A percentile compares a stretch with the other conserved stretches of the same genome.
Evolutionary conservation across 2,888 invertebrate genomes (phyloP).

Genomic region (Tenthredo livida): DNA sequence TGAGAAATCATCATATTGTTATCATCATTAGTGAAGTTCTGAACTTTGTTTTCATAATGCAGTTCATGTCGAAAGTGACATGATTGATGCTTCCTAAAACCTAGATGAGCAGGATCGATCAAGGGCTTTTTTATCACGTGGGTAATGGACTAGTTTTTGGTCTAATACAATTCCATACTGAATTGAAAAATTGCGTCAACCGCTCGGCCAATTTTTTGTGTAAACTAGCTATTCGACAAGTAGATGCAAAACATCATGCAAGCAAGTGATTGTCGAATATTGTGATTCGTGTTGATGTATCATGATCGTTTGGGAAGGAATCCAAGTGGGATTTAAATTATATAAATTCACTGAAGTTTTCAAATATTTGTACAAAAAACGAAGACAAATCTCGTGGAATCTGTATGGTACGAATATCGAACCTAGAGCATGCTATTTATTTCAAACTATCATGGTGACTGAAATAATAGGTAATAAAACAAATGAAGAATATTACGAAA

Average conservation of each 20-base stretch:
- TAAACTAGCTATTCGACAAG: slow-evolving; percentile 38
- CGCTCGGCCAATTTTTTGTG: slow-evolving; percentile 36
- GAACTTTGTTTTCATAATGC: neutral
- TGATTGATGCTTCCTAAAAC: neutral
- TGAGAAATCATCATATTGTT: neutral
- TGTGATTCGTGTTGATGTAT: slow-evolving; percentile 44
- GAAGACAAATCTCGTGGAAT: slow-evolving; percentile 9
- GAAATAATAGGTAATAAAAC: neutral
- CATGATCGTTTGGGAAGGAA: slow-evolving; percentile 33
- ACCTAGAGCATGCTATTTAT: slow-evolving; percentile 16
- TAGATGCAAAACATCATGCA: slow-evolving; percentile 48
- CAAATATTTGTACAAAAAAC: slow-evolving; percentile 9
- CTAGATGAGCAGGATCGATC: neutral
- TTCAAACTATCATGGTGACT: slow-evolving; percentile 26
- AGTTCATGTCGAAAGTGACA: neutral
- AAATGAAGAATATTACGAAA: neutral
- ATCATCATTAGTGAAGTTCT: neutral
- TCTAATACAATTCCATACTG: neutral
- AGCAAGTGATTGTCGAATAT: slow-evolving; percentile 50
- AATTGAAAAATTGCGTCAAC: neutral
- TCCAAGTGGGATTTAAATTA: neutral
- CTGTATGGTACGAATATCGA: neutral
- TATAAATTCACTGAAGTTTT: neutral
- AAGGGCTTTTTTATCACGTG: neutral
- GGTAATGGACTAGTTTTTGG: neutral